Evolutionary conservation across 2,113 vertebrate species (phyloP).

Genomic region (Clarias batrachus): DNA sequence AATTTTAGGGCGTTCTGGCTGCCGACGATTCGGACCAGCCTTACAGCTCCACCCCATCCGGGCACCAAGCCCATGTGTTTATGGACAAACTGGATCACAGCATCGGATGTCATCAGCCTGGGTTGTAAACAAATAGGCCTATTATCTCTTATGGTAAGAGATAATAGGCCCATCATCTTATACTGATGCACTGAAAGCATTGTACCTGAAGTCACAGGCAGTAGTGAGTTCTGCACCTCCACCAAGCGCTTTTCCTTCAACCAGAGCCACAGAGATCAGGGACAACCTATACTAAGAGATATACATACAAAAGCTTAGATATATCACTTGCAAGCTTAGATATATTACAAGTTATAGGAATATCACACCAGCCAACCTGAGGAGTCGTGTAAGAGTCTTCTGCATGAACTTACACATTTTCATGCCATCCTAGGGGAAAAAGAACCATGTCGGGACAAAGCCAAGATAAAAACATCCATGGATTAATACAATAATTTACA

Average conservation of each 20-base stretch:
- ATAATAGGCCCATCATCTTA: neutral
- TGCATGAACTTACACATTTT: constrained; percentile 98
- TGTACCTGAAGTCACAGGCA: constrained; percentile 94
- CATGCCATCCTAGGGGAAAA: constrained; percentile 81
- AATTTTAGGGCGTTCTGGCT: constrained; percentile 78
- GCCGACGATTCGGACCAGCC: constrained; percentile 80
- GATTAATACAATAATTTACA: neutral
- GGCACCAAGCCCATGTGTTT: constrained; percentile 93
- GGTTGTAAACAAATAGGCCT: neutral
- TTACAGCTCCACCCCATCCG: constrained; percentile 86
- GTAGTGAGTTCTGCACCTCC: constrained; percentile 92
- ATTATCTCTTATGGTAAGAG: neutral
- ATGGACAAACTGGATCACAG: constrained; percentile 91
- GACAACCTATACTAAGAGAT: constrained; percentile 78
- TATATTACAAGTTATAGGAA: neutral
- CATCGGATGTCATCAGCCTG: constrained; percentile 85
- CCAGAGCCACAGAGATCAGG: constrained; percentile 86
- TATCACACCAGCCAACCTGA: constrained; percentile 72
- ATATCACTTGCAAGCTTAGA: neutral
- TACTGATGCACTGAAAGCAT: neutral
- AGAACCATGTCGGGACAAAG: neutral
- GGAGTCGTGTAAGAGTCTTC: constrained; percentile 86
- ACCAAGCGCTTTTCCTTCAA: constrained; percentile 89
- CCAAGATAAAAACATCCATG: neutral
- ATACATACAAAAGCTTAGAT: constrained; percentile 42